Percentiles rank a stretch among this genome's conserved stretches.
phyloP scores from a whole-genome alignment of 1,140 invertebrate species.

The Listronotus oregonensis region DNA sequence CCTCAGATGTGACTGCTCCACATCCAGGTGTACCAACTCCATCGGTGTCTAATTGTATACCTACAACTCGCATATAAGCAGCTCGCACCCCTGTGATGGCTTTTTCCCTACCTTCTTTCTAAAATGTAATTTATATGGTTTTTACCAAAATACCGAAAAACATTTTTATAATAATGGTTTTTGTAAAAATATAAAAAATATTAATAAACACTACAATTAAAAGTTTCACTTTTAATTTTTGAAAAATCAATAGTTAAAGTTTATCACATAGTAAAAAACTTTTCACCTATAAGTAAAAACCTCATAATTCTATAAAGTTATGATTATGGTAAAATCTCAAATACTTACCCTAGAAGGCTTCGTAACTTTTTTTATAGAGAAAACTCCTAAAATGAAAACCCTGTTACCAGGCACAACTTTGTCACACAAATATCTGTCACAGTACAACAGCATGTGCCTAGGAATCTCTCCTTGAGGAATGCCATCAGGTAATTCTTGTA shows the following conservation, averaged over 20 bases:
- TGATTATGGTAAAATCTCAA: too few relatives aligned
- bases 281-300: too few relatives aligned
- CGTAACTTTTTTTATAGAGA: slow-evolving; percentile 91
- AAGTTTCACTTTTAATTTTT: too few relatives aligned
- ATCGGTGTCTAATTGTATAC: slow-evolving; percentile 84
- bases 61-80: slow-evolving; percentile 94
- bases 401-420: slow-evolving; percentile 95
- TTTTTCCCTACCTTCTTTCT: slow-evolving; percentile 77
- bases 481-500: slow-evolving; percentile 95
- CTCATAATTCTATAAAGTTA: too few relatives aligned
- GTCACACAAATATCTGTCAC: slow-evolving; percentile 93
- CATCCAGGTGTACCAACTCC: slow-evolving; percentile 70
- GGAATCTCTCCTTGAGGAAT: slow-evolving; percentile 99
- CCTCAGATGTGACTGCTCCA: slow-evolving; percentile 71
- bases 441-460: slow-evolving; percentile 92
- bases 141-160: too few relatives aligned
- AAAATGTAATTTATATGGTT: slow-evolving; percentile 19
- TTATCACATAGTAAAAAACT: too few relatives aligned
- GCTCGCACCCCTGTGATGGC: slow-evolving; percentile 89
- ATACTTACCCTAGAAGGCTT: slow-evolving; percentile 61
- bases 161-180: too few relatives aligned
- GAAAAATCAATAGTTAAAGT: too few relatives aligned
- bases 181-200: too few relatives aligned
- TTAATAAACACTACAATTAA: too few relatives aligned
- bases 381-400: slow-evolving; percentile 92